phyloP scores from a whole-genome alignment of 2,113 vertebrate species.

The Cynopterus brachyotis region DNA sequence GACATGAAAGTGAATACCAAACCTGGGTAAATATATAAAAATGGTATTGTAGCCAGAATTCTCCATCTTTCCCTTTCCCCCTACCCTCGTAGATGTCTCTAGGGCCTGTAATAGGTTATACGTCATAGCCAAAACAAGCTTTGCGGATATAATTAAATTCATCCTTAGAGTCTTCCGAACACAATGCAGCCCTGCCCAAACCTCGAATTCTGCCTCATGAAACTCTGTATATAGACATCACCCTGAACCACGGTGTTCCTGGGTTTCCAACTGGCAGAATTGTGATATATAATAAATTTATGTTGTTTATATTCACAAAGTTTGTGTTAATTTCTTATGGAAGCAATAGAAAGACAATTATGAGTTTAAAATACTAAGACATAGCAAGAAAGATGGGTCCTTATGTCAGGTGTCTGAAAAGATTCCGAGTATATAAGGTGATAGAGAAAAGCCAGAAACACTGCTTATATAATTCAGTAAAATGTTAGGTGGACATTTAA shows the following conservation, averaged over 20 bases:
- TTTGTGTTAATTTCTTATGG: background rate
- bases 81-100: accelerated
- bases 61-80: accelerated
- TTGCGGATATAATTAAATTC: background rate
- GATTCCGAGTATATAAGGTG: background rate
- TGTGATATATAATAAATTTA: background rate
- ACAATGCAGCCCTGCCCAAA: accelerated
- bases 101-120: background rate
- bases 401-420: background rate
- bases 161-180: background rate
- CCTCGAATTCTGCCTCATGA: background rate
- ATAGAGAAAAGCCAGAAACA: background rate
- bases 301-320: background rate
- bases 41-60: background rate
- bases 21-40: background rate
- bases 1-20: background rate
- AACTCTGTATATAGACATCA: background rate
- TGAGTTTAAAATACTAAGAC: background rate
- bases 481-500: background rate
- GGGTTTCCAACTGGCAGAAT: background rate
- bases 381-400: background rate
- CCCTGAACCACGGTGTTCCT: accelerated
- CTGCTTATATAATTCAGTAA: background rate
- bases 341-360: background rate
- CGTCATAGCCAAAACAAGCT: background rate